A percentile compares a stretch with the other conserved stretches of the same genome.
These are phyloP conservation scores for Ceratotherium simum DNA, from an alignment of 2,113 vertebrate species.

Conservation along the genomic window DNA sequence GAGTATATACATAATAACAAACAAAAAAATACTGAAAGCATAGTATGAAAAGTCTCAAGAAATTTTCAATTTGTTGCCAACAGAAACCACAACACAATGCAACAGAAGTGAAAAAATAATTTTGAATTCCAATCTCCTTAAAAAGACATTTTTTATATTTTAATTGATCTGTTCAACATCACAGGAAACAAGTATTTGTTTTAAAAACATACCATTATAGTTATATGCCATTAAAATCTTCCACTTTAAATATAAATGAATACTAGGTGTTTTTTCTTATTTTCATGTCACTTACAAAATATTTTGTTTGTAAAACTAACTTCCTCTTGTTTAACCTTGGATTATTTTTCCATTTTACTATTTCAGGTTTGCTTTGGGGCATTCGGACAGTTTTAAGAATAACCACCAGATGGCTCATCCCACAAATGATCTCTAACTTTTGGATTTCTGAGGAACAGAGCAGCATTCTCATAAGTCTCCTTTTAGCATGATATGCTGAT, in stretches of 20 bases:
- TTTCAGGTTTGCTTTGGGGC: not conserved
- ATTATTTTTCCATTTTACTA: constrained; percentile 25
- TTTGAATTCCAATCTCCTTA: not conserved
- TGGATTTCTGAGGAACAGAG: constrained; percentile 43
- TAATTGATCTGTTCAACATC: not conserved
- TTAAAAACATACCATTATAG: not conserved
- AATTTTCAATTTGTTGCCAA: not conserved
- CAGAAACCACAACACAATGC: not conserved
- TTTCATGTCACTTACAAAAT: constrained; percentile 19
- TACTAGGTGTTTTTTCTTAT: not conserved
- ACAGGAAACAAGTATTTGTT: constrained; percentile 2
- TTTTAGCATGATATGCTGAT: not conserved
- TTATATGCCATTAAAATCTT: not conserved
- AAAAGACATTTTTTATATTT: constrained; percentile 6
- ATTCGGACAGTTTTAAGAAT: constrained; percentile 69
- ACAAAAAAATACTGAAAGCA: not conserved
- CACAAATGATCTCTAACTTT: constrained; percentile 57
- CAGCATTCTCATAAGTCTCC: constrained; percentile 24
- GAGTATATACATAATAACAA: not conserved
- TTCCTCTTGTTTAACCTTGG: constrained; percentile 42
- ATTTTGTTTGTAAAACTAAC: constrained; percentile 3
- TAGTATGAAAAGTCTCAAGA: not conserved
- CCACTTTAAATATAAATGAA: constrained; percentile 25
- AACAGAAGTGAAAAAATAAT: not conserved
- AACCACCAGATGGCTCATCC: constrained; percentile 80